Conservation (phyloP, 2,888 invertebrate species). For the Cephus sareptanus region DNA sequence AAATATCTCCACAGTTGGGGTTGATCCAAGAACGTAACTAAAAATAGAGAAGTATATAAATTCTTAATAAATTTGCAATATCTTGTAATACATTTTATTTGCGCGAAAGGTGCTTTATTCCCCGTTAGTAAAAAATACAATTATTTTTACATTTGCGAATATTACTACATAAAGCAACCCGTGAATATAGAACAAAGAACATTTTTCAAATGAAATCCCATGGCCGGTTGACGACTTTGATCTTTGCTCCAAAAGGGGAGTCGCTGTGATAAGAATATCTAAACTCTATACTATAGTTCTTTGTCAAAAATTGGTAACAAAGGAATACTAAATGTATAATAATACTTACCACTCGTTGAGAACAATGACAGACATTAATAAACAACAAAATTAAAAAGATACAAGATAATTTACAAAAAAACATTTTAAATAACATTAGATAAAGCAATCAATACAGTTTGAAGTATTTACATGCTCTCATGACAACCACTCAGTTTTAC, state of each 20-base stretch:
- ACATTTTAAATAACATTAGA: background rate
- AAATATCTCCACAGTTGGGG: conserved; percentile 57
- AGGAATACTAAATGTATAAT: background rate
- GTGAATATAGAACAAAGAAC: background rate
- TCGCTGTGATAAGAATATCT: background rate
- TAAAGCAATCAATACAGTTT: background rate
- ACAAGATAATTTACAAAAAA: background rate
- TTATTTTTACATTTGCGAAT: background rate
- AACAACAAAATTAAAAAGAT: background rate
- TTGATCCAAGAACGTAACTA: conserved; percentile 56
- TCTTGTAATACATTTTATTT: background rate
- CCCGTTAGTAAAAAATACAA: background rate
- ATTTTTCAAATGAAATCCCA: background rate
- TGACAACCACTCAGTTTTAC: background rate
- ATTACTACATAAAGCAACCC: background rate
- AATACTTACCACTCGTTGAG: background rate
- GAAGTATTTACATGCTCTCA: background rate
- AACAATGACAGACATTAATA: background rate
- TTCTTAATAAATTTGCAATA: background rate
- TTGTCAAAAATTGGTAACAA: background rate
- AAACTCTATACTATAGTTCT: background rate
- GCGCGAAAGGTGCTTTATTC: background rate
- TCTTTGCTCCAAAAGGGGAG: background rate
- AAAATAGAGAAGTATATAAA: conserved; percentile 13
- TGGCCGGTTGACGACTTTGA: background rate